phyloP scores from a whole-genome alignment of 2,113 vertebrate genomes.

The Ophiodon elongatus region DNA sequence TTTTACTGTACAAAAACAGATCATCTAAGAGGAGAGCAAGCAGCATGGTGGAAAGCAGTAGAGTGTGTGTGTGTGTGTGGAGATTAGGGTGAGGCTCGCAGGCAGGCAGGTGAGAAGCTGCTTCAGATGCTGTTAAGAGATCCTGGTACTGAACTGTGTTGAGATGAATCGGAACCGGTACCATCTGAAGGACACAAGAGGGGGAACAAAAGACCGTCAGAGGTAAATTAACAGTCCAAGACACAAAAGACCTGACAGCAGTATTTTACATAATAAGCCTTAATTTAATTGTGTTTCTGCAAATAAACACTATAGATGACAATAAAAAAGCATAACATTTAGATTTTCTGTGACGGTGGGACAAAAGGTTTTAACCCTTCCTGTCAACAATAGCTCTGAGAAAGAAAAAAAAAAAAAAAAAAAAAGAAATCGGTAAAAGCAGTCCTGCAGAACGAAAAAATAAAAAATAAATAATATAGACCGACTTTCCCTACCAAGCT shows the following conservation, averaged over 20 bases:
- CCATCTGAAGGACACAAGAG: constrained; percentile 62
- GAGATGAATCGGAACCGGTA: constrained; percentile 79
- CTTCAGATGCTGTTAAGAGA: constrained; percentile 83
- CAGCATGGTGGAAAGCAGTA: constrained; percentile 61
- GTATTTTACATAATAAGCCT: background rate
- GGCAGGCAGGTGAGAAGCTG: constrained; percentile 49
- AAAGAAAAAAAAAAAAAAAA: too few species aligned
- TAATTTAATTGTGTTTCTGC: too few species aligned
- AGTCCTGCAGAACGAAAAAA: background rate
- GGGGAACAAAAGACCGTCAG: background rate
- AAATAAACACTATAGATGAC: too few species aligned
- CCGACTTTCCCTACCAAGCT: background rate
- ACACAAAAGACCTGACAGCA: background rate
- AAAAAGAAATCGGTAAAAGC: background rate
- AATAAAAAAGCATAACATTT: too few species aligned
- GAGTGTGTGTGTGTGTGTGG: constrained; percentile 28
- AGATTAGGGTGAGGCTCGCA: constrained; percentile 45
- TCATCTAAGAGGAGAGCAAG: constrained; percentile 64
- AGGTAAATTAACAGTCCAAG: background rate
- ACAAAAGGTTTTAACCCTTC: too few species aligned
- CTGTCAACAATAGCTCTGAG: background rate
- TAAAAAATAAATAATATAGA: background rate
- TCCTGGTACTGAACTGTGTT: constrained; percentile 81
- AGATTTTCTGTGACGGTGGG: too few species aligned
- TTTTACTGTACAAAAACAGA: constrained; percentile 68